Evolutionary conservation across 2,888 invertebrate species (phyloP).

Genomic region (Hypomecis atomaria): DNA sequence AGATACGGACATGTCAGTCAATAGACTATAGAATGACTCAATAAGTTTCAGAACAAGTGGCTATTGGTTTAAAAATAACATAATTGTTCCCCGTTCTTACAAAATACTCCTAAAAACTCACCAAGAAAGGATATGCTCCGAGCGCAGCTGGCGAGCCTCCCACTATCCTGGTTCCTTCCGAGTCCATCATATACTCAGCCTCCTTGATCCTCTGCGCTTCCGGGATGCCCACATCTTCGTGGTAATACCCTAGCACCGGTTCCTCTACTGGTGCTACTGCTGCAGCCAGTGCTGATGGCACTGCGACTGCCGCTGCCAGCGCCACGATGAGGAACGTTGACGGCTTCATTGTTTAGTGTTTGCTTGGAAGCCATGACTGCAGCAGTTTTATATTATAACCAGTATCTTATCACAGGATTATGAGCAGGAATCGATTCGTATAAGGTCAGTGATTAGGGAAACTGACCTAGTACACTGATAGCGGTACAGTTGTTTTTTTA

Average conservation of each 20-base stretch:
- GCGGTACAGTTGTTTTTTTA: background rate
- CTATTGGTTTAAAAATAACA: no score
- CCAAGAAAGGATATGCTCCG: constrained; percentile 49
- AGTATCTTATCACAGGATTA: constrained; percentile 42
- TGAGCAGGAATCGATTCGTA: constrained; percentile 23
- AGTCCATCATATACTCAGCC: constrained; percentile 44
- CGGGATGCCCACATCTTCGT: constrained; percentile 49
- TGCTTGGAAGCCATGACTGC: constrained; percentile 12
- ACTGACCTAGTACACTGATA: background rate
- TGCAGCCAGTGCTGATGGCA: constrained; percentile 15
- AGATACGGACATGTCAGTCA: no score
- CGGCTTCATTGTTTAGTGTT: constrained; percentile 29
- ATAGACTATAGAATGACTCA: no score
- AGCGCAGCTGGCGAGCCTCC: constrained; percentile 46
- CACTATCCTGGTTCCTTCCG: constrained; percentile 49
- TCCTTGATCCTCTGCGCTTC: constrained; percentile 50
- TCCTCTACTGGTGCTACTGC: constrained; percentile 29
- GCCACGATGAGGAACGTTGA: constrained; percentile 18
- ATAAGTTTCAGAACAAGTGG: no score
- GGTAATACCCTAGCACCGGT: constrained; percentile 46
- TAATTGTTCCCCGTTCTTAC: background rate
- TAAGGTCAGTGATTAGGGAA: constrained; percentile 35
- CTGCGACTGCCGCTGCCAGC: constrained; percentile 15
- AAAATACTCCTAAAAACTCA: constrained; percentile 29
- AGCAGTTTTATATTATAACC: constrained; percentile 30